These are phyloP conservation scores for Enteromius viviparus DNA, from an alignment of 2,797 vertebrate species.

Conservation along the genomic window DNA sequence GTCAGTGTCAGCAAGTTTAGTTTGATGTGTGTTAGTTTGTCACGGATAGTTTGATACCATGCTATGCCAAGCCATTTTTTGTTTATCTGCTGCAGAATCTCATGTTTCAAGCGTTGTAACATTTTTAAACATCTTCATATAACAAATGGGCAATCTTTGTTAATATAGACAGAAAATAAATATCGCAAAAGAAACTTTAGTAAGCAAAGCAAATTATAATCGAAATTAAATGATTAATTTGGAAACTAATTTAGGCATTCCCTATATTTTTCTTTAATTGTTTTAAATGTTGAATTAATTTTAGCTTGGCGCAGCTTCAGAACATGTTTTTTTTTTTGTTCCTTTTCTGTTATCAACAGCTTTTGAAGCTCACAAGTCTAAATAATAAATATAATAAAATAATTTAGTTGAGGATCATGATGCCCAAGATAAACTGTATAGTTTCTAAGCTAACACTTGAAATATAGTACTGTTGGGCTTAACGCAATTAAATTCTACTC, in stretches of 20 bases:
- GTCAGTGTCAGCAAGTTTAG: background rate
- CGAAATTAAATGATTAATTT: background rate
- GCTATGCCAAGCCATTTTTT: conserved; percentile 1
- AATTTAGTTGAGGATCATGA: background rate
- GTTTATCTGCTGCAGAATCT: background rate
- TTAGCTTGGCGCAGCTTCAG: background rate
- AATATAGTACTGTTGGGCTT: background rate
- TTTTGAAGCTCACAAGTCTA: background rate
- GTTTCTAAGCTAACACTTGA: no score
- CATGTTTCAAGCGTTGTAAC: background rate
- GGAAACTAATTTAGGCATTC: background rate
- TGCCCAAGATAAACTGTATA: background rate
- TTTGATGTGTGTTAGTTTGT: conserved; percentile 25
- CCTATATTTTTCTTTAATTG: background rate
- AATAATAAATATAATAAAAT: no score
- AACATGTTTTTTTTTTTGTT: background rate
- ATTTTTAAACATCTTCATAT: background rate
- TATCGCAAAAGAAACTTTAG: background rate
- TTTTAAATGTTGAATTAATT: background rate
- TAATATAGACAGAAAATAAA: background rate
- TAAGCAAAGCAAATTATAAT: background rate
- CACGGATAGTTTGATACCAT: background rate
- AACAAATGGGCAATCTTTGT: background rate
- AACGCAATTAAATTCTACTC: background rate
- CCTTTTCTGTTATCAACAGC: background rate